Evolutionary conservation across 2,113 vertebrate species (phyloP), one percentile per base, ranked within the genome.

Genomic region (Ceyx melanurus): DNA sequence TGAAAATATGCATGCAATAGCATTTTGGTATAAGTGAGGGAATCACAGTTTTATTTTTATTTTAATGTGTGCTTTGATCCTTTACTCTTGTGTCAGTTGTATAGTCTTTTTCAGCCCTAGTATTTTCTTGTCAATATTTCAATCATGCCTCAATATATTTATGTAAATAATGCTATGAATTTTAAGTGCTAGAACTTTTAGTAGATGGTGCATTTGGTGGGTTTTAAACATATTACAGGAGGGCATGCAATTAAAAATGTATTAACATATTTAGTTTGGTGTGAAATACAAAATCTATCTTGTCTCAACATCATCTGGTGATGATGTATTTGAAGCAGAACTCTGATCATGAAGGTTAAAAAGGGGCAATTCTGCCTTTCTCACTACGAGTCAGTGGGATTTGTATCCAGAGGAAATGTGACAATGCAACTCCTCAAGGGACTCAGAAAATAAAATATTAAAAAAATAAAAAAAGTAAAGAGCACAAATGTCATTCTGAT

Each of bases 21-120:
- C 13, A 45, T 83, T 82, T 92, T 80, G 37, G 14, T 86, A 73
- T 68, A 43, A 89, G n/a, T 29, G 26, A 85, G 68, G 93, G 43
- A 86, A 86, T 70, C 58, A 73, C 42, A 25, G n/a, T 80, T 92
- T 88, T 84, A 60, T 66, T 88, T 94, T 82, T 54, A 50, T 85
- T 88, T 91, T 94, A 67, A 67, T 45, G 9, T 46, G 18, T 33
- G 15, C 22, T 88, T 83, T 90, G 51, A 77, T 91, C 67, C 51
- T 83, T 90, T 80, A 35, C 20, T 91, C 16, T 50, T 86, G 3
- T 56, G 48, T 94, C n/a, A 54, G 2, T 58, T 77, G 15, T 50
- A 26, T 23, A 48, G 9, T 48, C 51, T 68, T 82, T 91, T 84
- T 31, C 33, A 80, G 18, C 14, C 12, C 13, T 15, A 2, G 16